A percentile compares a stretch with the other conserved stretches of the same genome.
Conservation (phyloP, 2,797 vertebrate species). For the Oceanodroma leucorhoa region DNA sequence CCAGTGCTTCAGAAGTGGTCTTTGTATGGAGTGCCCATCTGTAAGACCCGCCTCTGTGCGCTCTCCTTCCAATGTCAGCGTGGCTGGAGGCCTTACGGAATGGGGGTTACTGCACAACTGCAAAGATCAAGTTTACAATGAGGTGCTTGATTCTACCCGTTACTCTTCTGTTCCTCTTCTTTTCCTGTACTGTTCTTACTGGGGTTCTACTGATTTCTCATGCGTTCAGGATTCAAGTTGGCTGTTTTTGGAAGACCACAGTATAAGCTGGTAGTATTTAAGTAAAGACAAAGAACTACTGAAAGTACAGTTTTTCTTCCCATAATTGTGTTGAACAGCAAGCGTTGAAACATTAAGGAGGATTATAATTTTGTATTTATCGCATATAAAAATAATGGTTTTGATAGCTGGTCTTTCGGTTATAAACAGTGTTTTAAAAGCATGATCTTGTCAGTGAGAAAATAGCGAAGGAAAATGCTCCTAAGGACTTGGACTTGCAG, state of each 20-base stretch:
- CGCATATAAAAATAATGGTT: background rate
- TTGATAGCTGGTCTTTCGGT: background rate
- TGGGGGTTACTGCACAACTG: background rate
- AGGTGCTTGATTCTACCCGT: fast-evolving
- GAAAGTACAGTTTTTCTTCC: background rate
- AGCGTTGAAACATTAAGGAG: background rate
- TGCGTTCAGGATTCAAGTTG: fast-evolving
- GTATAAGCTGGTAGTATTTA: background rate
- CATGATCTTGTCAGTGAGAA: background rate
- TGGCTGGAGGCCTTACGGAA: fast-evolving
- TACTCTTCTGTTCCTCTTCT: background rate
- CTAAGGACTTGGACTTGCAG: background rate
- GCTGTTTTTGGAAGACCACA: background rate
- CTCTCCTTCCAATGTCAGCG: background rate
- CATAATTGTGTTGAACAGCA: background rate
- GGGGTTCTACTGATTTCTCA: background rate
- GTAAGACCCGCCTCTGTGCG: background rate
- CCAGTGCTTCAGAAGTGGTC: background rate
- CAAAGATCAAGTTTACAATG: background rate
- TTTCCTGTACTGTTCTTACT: fast-evolving
- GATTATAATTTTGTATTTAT: background rate
- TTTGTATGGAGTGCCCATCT: background rate
- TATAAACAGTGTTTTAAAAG: background rate
- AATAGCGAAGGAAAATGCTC: background rate
- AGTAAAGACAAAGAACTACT: background rate